Evolutionary conservation across 2,888 invertebrate species (phyloP).

Genomic region (Pelosia muscerda): DNA sequence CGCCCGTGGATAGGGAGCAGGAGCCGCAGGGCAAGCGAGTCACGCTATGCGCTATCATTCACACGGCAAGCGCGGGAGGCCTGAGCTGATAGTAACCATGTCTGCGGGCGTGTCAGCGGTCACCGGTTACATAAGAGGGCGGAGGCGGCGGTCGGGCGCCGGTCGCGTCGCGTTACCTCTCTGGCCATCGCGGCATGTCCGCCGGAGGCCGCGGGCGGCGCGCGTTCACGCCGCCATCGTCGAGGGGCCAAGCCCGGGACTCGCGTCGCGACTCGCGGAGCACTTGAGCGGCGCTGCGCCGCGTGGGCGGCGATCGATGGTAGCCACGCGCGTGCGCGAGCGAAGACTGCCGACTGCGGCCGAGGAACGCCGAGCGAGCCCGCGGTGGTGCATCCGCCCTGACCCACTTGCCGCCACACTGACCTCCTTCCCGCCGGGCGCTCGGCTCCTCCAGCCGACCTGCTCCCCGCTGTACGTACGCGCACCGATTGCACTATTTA

Average conservation of each 20-base stretch:
- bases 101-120: slow-evolving; percentile 69
- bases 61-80: slow-evolving; percentile 43
- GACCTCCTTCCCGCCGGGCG: slow-evolving; percentile 61
- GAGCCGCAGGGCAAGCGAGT: slow-evolving; percentile 44
- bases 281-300: slow-evolving; percentile 75
- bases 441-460: no score
- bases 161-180: slow-evolving; percentile 86
- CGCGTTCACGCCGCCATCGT: slow-evolving; percentile 86
- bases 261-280: slow-evolving; percentile 81
- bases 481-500: slow-evolving; percentile 65
- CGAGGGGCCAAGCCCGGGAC: slow-evolving; percentile 80
- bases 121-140: slow-evolving; percentile 71
- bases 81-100: slow-evolving; percentile 47
- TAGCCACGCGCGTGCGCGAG: slow-evolving; percentile 62
- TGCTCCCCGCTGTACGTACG: slow-evolving; percentile 40
- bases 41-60: slow-evolving; percentile 38
- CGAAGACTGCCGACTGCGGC: slow-evolving; percentile 61
- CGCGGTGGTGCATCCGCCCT: slow-evolving; percentile 77
- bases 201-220: slow-evolving; percentile 87
- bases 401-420: slow-evolving; percentile 82
- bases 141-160: slow-evolving; percentile 67
- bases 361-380: slow-evolving; percentile 61
- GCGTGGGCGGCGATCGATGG: slow-evolving; percentile 78
- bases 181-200: slow-evolving; percentile 91
- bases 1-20: slow-evolving; percentile 31